These are phyloP conservation scores for Zophobas morio DNA, from an alignment of 1,140 invertebrate genomes.

Conservation along the genomic window DNA sequence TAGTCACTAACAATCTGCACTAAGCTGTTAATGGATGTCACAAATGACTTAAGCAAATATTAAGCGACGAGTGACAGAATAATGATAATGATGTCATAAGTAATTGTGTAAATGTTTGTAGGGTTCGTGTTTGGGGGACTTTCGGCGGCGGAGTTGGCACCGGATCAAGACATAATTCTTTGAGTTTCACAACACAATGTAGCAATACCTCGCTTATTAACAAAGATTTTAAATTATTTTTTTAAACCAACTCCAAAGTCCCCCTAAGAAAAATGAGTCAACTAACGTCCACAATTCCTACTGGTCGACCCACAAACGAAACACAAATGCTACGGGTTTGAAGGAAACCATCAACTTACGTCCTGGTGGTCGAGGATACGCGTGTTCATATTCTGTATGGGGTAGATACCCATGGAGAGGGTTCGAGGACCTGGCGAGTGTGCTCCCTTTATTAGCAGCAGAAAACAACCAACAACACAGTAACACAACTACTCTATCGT, in stretches of 20 bases:
- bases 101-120: slow-evolving; percentile 31
- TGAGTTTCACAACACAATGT: too few species aligned
- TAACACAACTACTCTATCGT: slow-evolving; percentile 63
- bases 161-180: background rate
- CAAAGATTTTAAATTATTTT: too few species aligned
- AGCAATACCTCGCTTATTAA: too few species aligned
- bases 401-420: slow-evolving; percentile 89
- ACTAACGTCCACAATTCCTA: too few species aligned
- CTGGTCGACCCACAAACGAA: background rate
- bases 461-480: slow-evolving; percentile 71
- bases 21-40: slow-evolving; percentile 22
- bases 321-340: background rate
- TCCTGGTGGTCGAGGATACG: slow-evolving; percentile 86
- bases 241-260: too few species aligned
- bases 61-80: slow-evolving; percentile 16
- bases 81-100: slow-evolving; percentile 21
- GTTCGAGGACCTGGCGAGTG: slow-evolving; percentile 89
- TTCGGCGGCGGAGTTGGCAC: background rate
- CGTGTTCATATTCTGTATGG: slow-evolving; percentile 88
- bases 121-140: background rate
- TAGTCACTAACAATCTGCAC: slow-evolving; percentile 29
- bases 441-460: slow-evolving; percentile 80
- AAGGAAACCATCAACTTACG: slow-evolving; percentile 78
- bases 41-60: slow-evolving; percentile 35
- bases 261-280: too few species aligned